Conservation (phyloP, 2,888 invertebrate species). For the Lasioglossum vierecki region DNA sequence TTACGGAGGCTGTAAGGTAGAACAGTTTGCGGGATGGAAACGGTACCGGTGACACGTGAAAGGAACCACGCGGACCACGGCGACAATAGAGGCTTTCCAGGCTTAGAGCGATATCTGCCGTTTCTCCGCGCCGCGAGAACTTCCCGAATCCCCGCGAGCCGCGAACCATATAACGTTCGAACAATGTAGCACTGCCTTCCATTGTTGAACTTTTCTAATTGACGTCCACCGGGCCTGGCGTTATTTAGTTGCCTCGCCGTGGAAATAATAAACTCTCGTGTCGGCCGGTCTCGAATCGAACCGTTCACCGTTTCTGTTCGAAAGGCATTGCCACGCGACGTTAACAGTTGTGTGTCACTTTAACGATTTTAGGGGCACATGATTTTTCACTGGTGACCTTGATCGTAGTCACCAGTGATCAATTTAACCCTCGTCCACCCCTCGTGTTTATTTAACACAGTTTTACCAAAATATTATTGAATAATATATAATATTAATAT, state of each 20-base stretch:
- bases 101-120: background rate
- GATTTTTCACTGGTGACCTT: background rate
- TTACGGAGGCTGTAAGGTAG: background rate
- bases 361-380: background rate
- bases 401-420: no score
- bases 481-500: no score
- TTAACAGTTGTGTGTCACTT: background rate
- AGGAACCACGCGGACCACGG: background rate
- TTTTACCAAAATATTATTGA: no score
- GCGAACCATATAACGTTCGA: background rate
- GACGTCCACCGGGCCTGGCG: conserved; percentile 19
- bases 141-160: background rate
- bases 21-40: conserved; percentile 9
- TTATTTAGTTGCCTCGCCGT: background rate
- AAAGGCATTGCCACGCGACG: background rate
- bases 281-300: background rate
- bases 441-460: no score
- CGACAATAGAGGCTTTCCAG: background rate
- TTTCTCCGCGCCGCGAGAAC: background rate
- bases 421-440: no score
- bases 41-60: conserved; percentile 7
- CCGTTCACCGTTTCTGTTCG: background rate
- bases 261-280: background rate
- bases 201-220: conserved; percentile 19
- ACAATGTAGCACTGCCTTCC: background rate